Conservation (phyloP, 2,888 invertebrate genomes). For the Alitta virens region DNA sequence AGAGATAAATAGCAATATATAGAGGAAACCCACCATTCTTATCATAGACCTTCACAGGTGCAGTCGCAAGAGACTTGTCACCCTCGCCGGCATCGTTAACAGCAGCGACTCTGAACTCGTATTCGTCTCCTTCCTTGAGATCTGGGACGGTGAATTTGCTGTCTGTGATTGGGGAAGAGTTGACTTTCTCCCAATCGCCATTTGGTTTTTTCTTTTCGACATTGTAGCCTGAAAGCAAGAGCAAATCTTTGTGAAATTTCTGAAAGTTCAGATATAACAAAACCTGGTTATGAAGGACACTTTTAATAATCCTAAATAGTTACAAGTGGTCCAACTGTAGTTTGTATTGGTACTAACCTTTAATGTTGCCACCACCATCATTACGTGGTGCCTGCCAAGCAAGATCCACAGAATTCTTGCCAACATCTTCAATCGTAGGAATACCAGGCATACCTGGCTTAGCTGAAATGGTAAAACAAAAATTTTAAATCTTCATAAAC, state of each 20-base stretch:
- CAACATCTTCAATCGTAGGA: constrained; percentile 55
- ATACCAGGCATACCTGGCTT: constrained; percentile 49
- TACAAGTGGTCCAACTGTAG: too few relatives aligned
- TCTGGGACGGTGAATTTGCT: constrained; percentile 82
- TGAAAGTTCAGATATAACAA: too few relatives aligned
- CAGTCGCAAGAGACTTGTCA: constrained; percentile 58
- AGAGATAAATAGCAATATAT: too few relatives aligned
- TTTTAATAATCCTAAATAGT: too few relatives aligned
- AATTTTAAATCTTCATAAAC: too few relatives aligned
- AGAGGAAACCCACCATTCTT: constrained; percentile 55
- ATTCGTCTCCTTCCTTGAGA: constrained; percentile 85
- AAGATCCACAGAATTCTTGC: constrained; percentile 80
- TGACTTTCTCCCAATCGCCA: constrained; percentile 90
- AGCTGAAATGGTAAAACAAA: constrained; percentile 54
- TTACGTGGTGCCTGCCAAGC: constrained; percentile 55
- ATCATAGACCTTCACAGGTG: constrained; percentile 52
- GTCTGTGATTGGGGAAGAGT: constrained; percentile 87
- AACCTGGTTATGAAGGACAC: too few relatives aligned
- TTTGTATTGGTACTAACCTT: constrained; percentile 45
- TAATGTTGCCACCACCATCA: constrained; percentile 56
- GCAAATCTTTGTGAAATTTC: too few relatives aligned
- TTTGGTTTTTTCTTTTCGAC: constrained; percentile 81
- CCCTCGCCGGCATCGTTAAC: constrained; percentile 94
- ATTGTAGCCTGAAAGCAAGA: constrained; percentile 73
- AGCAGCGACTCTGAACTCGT: constrained; percentile 92